These are phyloP conservation scores for Pterostichus madidus DNA, from an alignment of 2,888 invertebrate genomes.

Conservation along the genomic window DNA sequence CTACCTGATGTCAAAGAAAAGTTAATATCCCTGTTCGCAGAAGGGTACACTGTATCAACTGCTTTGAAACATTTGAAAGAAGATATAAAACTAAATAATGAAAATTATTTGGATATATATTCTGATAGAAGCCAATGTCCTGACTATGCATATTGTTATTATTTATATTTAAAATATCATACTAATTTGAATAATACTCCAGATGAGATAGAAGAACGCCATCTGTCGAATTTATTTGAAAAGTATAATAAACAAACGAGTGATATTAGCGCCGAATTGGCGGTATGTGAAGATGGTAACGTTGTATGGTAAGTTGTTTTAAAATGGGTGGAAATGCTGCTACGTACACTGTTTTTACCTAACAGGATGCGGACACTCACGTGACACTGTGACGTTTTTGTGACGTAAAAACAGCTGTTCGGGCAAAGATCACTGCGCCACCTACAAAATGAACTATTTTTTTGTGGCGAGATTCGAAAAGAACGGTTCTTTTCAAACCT, in stretches of 20 bases:
- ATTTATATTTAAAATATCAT: constrained; percentile 55
- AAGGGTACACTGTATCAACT: constrained; percentile 52
- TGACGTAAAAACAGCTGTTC: no score
- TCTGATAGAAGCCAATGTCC: constrained; percentile 63
- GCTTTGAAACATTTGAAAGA: constrained; percentile 64
- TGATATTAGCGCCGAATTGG: constrained; percentile 34
- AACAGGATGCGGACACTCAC: no score
- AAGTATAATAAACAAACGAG: constrained; percentile 30
- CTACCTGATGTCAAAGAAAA: constrained; percentile 56
- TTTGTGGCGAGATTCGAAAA: no score
- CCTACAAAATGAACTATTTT: no score
- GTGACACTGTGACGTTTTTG: no score
- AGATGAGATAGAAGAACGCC: constrained; percentile 17
- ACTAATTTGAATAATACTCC: neutral
- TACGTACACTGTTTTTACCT: no score
- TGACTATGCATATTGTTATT: constrained; percentile 64
- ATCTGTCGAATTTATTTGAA: constrained; percentile 24
- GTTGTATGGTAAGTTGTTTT: constrained; percentile 49
- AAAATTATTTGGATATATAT: constrained; percentile 60
- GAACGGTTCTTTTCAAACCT: no score
- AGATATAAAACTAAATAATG: constrained; percentile 51
- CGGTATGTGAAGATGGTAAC: constrained; percentile 25
- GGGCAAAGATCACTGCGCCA: no score
- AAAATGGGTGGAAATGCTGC: neutral
- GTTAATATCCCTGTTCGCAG: constrained; percentile 58